Evolutionary conservation across 2,797 vertebrate species (phyloP).

Genomic region (Salarias fasciatus): DNA sequence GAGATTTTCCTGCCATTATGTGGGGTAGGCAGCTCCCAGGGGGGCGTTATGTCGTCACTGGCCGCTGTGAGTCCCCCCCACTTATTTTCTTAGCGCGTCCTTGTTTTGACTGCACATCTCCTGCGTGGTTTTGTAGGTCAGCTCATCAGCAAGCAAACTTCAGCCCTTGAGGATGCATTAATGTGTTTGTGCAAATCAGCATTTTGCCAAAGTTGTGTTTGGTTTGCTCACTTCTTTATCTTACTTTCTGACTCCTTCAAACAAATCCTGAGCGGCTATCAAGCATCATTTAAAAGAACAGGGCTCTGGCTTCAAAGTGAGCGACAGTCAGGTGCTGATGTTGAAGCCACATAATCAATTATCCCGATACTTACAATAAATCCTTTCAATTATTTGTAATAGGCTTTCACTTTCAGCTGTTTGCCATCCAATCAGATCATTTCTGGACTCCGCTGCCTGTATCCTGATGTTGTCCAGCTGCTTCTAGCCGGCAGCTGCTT

Average conservation of each 20-base stretch:
- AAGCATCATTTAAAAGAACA: no score
- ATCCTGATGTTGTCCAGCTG: not conserved
- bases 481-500: conserved; percentile 37
- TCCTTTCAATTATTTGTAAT: no score
- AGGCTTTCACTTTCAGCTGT: no score
- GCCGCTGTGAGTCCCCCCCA: conserved; percentile 23
- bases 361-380: no score
- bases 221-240: not conserved
- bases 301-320: no score
- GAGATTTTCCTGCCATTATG: conserved; percentile 76
- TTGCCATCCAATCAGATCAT: no score
- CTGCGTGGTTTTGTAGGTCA: conserved; percentile 39
- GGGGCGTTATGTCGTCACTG: conserved; percentile 47
- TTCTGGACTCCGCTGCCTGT: no score
- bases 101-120: conserved; percentile 16
- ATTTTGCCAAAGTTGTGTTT: conserved; percentile 3
- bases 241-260: not conserved
- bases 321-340: no score
- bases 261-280: no score
- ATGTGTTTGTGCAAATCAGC: not conserved
- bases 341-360: no score
- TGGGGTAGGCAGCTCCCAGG: conserved; percentile 59
- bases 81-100: not conserved
- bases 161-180: not conserved
- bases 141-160: conserved; percentile 22